Conservation (phyloP, 2,797 vertebrate genomes). For the Phrynocephalus guinanensis region DNA sequence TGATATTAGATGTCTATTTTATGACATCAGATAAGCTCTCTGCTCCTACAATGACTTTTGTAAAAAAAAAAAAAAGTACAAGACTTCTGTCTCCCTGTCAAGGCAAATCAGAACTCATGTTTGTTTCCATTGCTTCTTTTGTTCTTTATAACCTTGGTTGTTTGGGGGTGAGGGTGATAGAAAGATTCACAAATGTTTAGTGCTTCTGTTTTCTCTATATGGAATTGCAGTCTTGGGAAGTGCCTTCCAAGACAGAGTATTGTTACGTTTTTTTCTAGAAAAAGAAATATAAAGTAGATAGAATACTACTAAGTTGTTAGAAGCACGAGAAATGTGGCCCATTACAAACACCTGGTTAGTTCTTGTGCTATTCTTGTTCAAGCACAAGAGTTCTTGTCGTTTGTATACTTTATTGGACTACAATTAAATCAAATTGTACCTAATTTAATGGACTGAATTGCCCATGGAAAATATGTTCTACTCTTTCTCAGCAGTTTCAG, state of each 20-base stretch:
- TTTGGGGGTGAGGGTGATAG: not conserved
- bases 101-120: not conserved
- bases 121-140: not conserved
- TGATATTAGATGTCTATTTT: not conserved
- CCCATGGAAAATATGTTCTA: conserved; percentile 48
- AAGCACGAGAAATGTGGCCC: not conserved
- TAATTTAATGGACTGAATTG: conserved; percentile 3
- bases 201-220: no score
- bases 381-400: not conserved
- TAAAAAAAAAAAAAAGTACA: not conserved
- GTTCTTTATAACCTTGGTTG: not conserved
- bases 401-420: not conserved
- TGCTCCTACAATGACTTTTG: not conserved
- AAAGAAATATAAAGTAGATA: not conserved
- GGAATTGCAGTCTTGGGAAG: not conserved
- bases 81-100: not conserved
- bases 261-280: no score
- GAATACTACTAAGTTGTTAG: not conserved
- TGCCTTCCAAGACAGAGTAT: not conserved
- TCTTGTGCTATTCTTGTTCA: not conserved
- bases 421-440: not conserved
- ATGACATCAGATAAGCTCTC: not conserved
- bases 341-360: not conserved
- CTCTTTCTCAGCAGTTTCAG: conserved; percentile 82
- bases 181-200: not conserved